Percentiles rank a stretch among this genome's conserved stretches.
Evolutionary conservation across 1,140 invertebrate genomes (phyloP).

Genomic region (Oreohelix idahoensis): DNA sequence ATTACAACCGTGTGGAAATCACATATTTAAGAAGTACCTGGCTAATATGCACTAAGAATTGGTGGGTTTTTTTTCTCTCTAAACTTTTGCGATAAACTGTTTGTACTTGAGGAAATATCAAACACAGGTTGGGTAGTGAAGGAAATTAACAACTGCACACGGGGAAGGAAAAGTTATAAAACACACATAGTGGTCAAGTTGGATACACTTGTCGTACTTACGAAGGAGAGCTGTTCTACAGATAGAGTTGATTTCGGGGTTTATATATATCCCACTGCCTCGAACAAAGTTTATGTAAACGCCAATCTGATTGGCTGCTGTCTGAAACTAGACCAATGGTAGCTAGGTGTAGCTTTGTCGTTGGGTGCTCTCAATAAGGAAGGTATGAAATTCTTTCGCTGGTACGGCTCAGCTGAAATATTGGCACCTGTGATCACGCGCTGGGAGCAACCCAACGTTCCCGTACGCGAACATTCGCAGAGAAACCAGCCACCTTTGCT

Average conservation of each 20-base stretch:
- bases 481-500: too few species aligned
- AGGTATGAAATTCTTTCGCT: constrained; percentile 11
- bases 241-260: neutral
- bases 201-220: constrained; percentile 9
- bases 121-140: neutral
- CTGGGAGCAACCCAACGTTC: too few species aligned
- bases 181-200: neutral
- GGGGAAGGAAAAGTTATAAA: neutral
- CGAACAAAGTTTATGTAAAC: neutral
- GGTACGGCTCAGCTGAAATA: neutral
- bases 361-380: constrained; percentile 17
- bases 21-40: too few species aligned
- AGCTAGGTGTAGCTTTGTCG: neutral
- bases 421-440: neutral
- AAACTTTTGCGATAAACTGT: too few species aligned
- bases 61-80: too few species aligned
- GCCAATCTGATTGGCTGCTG: neutral
- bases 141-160: neutral
- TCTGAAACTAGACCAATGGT: neutral
- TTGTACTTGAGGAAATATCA: neutral
- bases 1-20: too few species aligned
- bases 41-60: too few species aligned
- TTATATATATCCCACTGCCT: constrained; percentile 23
- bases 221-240: constrained; percentile 26
- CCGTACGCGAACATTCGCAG: too few species aligned